A percentile compares a stretch with the other conserved stretches of the same genome.
Conservation (phyloP, 2,888 invertebrate species). For the Tolmerus cingulatus region DNA sequence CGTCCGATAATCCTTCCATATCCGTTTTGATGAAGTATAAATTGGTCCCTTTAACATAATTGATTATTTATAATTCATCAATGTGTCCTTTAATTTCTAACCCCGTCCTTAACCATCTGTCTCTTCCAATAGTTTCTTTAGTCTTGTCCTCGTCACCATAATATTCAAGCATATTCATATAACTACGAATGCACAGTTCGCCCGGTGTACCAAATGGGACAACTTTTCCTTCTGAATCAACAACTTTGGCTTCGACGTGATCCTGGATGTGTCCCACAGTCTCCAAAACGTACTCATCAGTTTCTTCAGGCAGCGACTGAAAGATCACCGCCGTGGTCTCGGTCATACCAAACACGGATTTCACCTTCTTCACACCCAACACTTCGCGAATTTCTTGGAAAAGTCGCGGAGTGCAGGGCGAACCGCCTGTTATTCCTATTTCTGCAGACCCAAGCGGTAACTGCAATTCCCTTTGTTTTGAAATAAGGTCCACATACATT, state of each 20-base stretch:
- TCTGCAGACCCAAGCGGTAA: slow-evolving; percentile 64
- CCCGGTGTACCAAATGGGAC: slow-evolving; percentile 75
- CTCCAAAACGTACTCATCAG: slow-evolving; percentile 60
- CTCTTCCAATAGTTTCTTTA: slow-evolving; percentile 68
- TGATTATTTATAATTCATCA: background rate
- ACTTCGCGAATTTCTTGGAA: slow-evolving; percentile 65
- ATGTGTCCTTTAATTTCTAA: slow-evolving; percentile 55
- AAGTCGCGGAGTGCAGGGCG: slow-evolving; percentile 73
- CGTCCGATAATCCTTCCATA: slow-evolving; percentile 75
- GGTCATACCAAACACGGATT: slow-evolving; percentile 69
- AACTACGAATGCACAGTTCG: slow-evolving; percentile 77
- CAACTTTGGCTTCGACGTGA: slow-evolving; percentile 68
- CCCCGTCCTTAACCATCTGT: slow-evolving; percentile 81
- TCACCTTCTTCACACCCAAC: slow-evolving; percentile 65
- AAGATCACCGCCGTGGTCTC: slow-evolving; percentile 68
- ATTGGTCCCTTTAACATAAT: slow-evolving; percentile 62
- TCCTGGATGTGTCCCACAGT: slow-evolving; percentile 68
- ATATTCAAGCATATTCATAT: slow-evolving; percentile 76
- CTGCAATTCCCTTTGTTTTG: slow-evolving; percentile 64
- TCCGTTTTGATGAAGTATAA: slow-evolving; percentile 71
- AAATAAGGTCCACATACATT: slow-evolving; percentile 82
- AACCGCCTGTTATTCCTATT: slow-evolving; percentile 75
- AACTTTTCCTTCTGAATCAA: slow-evolving; percentile 69
- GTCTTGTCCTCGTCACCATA: slow-evolving; percentile 78
- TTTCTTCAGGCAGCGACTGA: slow-evolving; percentile 66